These are phyloP conservation scores for Mamestra configurata DNA, from an alignment of 1,140 invertebrate species.

Conservation along the genomic window DNA sequence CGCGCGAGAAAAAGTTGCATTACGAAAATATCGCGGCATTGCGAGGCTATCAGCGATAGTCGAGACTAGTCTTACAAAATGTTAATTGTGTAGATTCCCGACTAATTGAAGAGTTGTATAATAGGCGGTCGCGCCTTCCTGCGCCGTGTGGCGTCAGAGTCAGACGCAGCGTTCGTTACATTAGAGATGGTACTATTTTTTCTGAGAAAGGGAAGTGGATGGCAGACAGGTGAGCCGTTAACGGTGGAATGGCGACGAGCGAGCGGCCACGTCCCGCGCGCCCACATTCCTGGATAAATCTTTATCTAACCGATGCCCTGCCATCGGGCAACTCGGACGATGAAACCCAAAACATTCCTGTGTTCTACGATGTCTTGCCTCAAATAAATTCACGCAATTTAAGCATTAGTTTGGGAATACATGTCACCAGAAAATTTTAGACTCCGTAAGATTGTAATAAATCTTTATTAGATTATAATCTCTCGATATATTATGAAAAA, in stretches of 20 bases:
- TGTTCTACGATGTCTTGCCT: slow-evolving; percentile 13
- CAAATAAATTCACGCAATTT: slow-evolving; percentile 18
- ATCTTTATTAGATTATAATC: too few species aligned
- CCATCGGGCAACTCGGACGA: slow-evolving; percentile 35
- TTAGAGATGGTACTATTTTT: slow-evolving; percentile 49
- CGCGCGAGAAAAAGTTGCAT: slow-evolving; percentile 32
- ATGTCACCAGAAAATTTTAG: too few species aligned
- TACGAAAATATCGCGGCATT: slow-evolving; percentile 28
- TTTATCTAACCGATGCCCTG: slow-evolving; percentile 57
- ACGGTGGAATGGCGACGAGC: slow-evolving; percentile 54
- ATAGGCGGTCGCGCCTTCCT: slow-evolving; percentile 14
- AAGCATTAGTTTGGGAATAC: slow-evolving; percentile 12
- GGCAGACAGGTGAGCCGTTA: slow-evolving; percentile 53
- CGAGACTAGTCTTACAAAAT: slow-evolving; percentile 1
- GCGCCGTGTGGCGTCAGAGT: slow-evolving; percentile 31
- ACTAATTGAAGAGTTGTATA: slow-evolving; percentile 44
- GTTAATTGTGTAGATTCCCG: slow-evolving; percentile 29
- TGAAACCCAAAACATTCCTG: slow-evolving; percentile 39
- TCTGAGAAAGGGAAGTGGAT: slow-evolving; percentile 51
- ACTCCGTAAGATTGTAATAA: too few species aligned
- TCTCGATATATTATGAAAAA: too few species aligned
- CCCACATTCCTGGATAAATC: slow-evolving; percentile 65
- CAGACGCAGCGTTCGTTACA: slow-evolving; percentile 32
- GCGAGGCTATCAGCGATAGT: background rate
- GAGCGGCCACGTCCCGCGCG: slow-evolving; percentile 49